phyloP scores from a whole-genome alignment of 1,140 invertebrate genomes.

The Solenopsis invicta region DNA sequence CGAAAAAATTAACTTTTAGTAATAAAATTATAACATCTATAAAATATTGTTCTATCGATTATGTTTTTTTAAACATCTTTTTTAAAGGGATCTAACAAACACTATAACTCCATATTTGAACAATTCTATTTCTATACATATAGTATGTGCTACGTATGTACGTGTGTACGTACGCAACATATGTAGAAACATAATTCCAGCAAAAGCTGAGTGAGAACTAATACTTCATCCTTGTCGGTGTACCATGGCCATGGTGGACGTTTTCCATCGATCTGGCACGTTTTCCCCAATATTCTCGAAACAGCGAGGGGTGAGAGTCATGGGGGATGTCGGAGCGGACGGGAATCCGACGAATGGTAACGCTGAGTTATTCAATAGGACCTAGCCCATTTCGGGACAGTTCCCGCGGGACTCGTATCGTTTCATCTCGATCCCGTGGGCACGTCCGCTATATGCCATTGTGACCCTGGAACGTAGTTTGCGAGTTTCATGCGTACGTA shows the following conservation, averaged over 20 bases:
- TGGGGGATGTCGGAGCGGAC: slow-evolving; percentile 20
- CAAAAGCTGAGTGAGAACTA: slow-evolving; percentile 14
- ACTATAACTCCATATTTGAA: neutral
- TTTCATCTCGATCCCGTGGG: slow-evolving; percentile 66
- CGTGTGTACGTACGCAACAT: neutral
- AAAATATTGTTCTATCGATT: neutral
- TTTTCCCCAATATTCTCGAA: slow-evolving; percentile 65
- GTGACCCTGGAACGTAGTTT: slow-evolving; percentile 61
- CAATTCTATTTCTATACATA: too few relatives aligned
- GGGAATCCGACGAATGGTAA: slow-evolving; percentile 63
- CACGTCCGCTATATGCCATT: slow-evolving; percentile 58
- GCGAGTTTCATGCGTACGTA: slow-evolving; percentile 66
- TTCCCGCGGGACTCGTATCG: slow-evolving; percentile 73
- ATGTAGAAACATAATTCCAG: slow-evolving; percentile 1
- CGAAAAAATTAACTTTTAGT: neutral
- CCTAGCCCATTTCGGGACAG: slow-evolving; percentile 41
- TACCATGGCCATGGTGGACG: neutral
- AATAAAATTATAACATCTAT: too few relatives aligned
- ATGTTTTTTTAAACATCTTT: neutral
- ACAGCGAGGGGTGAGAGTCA: slow-evolving; percentile 59
- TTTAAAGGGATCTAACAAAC: neutral
- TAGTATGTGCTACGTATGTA: neutral
- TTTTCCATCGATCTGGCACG: slow-evolving; percentile 63
- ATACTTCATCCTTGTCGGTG: slow-evolving; percentile 34
- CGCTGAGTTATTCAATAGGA: slow-evolving; percentile 77